phyloP scores from a whole-genome alignment of 1,140 invertebrate species.

The Bombus ignitus region DNA sequence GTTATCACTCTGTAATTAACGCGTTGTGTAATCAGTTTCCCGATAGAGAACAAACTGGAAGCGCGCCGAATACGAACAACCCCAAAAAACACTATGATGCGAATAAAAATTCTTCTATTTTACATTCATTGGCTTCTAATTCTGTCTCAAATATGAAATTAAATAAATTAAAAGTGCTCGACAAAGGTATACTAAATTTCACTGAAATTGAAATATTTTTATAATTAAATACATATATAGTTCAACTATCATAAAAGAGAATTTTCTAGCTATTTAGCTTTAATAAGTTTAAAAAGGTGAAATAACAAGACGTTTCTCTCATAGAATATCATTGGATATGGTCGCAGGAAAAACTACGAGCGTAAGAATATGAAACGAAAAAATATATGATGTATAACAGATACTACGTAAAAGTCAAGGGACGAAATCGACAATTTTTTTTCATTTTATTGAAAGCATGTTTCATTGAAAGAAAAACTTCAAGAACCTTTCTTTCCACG shows the following conservation, averaged over 20 bases:
- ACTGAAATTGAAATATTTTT: background rate
- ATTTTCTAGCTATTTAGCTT: background rate
- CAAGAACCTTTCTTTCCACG: background rate
- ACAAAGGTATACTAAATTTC: background rate
- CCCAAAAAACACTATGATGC: background rate
- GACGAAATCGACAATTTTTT: background rate
- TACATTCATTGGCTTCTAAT: background rate
- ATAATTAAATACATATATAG: background rate
- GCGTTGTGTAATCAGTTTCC: background rate
- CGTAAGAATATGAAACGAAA: background rate
- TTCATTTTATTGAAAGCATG: background rate
- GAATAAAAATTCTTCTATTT: background rate
- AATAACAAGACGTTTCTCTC: background rate
- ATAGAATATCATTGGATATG: too few relatives aligned
- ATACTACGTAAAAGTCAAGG: background rate
- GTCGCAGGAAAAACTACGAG: background rate
- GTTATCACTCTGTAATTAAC: slow-evolving; percentile 10
- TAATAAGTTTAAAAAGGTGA: too few relatives aligned
- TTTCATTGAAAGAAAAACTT: background rate
- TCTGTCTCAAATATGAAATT: background rate
- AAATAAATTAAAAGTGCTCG: background rate
- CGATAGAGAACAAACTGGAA: background rate
- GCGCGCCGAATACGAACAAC: background rate
- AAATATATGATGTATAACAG: background rate
- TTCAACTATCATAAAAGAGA: too few relatives aligned